Conservation (phyloP, 2,113 vertebrate genomes). For the Etheostoma cragini region DNA sequence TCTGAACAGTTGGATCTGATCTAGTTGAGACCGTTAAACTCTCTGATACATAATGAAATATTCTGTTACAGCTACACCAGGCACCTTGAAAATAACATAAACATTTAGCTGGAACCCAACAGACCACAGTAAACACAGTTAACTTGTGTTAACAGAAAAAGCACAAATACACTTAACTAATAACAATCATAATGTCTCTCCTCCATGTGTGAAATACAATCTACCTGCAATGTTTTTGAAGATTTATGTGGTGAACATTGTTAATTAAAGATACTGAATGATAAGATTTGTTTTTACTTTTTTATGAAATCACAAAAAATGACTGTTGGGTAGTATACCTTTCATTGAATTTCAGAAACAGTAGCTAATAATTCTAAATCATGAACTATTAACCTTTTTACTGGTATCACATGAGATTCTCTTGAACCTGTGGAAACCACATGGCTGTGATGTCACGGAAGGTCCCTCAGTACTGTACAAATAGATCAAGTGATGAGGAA, state of each 20-base stretch:
- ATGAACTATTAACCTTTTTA: conserved; percentile 22
- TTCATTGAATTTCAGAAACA: neutral
- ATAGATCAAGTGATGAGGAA: conserved; percentile 75
- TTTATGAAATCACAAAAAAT: neutral
- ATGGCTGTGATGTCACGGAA: conserved; percentile 82
- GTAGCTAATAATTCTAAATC: neutral
- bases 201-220: neutral
- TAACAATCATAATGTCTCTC: no score
- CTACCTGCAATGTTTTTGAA: neutral
- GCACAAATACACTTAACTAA: neutral
- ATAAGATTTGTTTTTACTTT: neutral
- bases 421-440: conserved; percentile 75
- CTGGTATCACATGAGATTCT: conserved; percentile 28
- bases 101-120: no score
- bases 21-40: neutral
- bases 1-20: no score
- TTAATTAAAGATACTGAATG: no score
- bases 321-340: no score
- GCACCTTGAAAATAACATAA: neutral
- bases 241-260: neutral
- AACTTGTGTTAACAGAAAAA: neutral
- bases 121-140: no score
- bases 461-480: conserved; percentile 57
- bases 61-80: neutral
- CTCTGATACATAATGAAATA: neutral